These are phyloP conservation scores for Choloepus hoffmanni DNA, from an alignment of 2,113 vertebrate genomes.

Conservation along the genomic window DNA sequence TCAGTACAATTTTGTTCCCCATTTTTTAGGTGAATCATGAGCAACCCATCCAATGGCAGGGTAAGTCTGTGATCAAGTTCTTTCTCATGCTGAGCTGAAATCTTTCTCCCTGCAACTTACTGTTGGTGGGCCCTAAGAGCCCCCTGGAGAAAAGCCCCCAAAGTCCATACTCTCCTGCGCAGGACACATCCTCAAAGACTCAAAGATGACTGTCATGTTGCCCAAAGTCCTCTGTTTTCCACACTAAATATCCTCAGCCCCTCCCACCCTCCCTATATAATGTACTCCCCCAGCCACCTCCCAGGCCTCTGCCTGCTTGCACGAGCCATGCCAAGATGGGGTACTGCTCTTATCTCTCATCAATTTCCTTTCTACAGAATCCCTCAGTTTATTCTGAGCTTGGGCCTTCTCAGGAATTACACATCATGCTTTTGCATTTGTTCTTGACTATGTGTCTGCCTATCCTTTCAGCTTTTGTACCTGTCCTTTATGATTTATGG, in stretches of 20 bases:
- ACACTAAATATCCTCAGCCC: not conserved
- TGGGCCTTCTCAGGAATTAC: not conserved
- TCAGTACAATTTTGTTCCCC: not conserved
- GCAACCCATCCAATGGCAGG: not conserved
- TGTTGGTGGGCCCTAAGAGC: not conserved
- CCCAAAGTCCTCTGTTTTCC: not conserved
- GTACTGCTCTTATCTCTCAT: not conserved
- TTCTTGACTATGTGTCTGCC: not conserved
- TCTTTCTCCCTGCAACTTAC: not conserved
- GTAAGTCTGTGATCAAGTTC: not conserved
- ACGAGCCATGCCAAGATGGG: not conserved
- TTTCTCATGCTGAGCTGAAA: not conserved
- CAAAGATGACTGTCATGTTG: not conserved
- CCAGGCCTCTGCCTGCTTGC: not conserved
- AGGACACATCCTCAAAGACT: not conserved
- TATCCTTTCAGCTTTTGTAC: not conserved
- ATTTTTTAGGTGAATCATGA: not conserved
- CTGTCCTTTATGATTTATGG: not conserved
- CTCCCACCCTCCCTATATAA: not conserved
- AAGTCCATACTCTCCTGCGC: not conserved
- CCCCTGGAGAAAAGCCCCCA: not conserved
- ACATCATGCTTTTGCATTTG: not conserved
- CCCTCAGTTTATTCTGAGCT: not conserved
- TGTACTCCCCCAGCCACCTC: not conserved
- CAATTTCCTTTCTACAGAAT: not conserved